Conservation (phyloP, 2,797 vertebrate genomes). For the Dipus sagitta region DNA sequence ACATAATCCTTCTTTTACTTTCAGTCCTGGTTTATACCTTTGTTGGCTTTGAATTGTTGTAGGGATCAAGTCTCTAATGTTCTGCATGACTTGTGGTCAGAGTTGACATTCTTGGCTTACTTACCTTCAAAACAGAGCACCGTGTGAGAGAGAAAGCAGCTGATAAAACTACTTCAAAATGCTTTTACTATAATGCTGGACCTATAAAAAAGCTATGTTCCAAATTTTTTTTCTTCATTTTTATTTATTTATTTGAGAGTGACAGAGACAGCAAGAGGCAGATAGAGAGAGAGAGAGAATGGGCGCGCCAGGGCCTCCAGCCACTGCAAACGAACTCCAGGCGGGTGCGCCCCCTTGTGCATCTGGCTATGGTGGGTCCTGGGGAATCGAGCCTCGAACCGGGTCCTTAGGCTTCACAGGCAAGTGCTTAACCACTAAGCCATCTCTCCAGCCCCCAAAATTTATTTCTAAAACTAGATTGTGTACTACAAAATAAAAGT, state of each 20-base stretch:
- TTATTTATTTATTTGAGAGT: too few relatives aligned
- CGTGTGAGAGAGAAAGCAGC: background rate
- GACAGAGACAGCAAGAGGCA: too few relatives aligned
- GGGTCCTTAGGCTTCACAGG: too few relatives aligned
- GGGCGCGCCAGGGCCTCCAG: too few relatives aligned
- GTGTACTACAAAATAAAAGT: background rate
- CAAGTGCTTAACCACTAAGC: too few relatives aligned
- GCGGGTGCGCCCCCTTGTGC: too few relatives aligned
- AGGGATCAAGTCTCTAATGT: background rate
- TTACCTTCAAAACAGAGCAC: background rate
- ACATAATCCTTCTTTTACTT: background rate
- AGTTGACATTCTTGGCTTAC: background rate
- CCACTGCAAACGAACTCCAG: too few relatives aligned
- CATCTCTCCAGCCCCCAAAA: too few relatives aligned
- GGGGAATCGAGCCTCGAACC: too few relatives aligned
- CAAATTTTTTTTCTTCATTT: conserved; percentile 17
- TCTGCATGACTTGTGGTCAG: background rate
- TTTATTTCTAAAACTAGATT: background rate
- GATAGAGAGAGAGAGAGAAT: too few relatives aligned
- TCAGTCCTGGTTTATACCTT: background rate
- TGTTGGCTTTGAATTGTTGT: background rate
- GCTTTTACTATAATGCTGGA: background rate
- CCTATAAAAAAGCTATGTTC: conserved; percentile 8
- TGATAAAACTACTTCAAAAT: background rate
- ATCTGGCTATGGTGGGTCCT: too few relatives aligned